Base-by-base conservation (phyloP, 2,888 invertebrate genomes). In the Toxonevra muliebris region DNA sequence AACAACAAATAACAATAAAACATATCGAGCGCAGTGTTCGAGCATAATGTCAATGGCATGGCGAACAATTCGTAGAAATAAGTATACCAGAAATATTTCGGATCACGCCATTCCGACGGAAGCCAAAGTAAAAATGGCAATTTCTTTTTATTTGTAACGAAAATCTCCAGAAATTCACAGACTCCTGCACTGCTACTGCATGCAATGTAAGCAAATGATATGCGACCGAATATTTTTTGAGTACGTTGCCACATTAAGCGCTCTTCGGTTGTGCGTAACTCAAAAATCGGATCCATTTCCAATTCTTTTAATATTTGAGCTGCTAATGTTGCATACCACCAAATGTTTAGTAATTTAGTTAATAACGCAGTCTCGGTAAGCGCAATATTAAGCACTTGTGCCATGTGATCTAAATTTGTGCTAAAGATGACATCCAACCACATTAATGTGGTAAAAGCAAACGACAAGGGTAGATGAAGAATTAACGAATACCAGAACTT, bases 101-200 rank as follows among this genome's bases (percentile, higher is more conserved):
- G 66, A n/a, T 71, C 71, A 4, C 68, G 72, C 78, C 80, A 80
- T 59, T 82, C 76, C 52, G 81, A 80, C 8, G 83, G 83, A 61
- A 79, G 75, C 72, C 83, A 83, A 12, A 75, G 77, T 15, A 75
- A 72, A 60, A 78, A 83, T 3, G 84, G 82, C 57, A 82, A 52
- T 5, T 75, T 75, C 15, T 78, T 76, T 0, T 69, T 54, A 0
- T 72, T 65, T 52, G 75, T 53, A 61, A 74, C 70, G n/a, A 61
- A 50, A 7, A 71, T 76, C 15, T 74, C 75, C 10, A 75, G 72
- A 1, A 76, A 73, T 1, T 75, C 60, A 53, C 73, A 74, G 0
- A 54, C 41, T 4, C 71, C 64, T 9, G 71, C 59, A n/a, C 48
- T 48, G 5, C 70, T 8, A 60, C 74, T 71, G 15, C 66, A 60